Percentiles rank a stretch among this genome's conserved stretches.
Conservation (phyloP, 2,797 vertebrate genomes). For the Pyrrhura leucotis region DNA sequence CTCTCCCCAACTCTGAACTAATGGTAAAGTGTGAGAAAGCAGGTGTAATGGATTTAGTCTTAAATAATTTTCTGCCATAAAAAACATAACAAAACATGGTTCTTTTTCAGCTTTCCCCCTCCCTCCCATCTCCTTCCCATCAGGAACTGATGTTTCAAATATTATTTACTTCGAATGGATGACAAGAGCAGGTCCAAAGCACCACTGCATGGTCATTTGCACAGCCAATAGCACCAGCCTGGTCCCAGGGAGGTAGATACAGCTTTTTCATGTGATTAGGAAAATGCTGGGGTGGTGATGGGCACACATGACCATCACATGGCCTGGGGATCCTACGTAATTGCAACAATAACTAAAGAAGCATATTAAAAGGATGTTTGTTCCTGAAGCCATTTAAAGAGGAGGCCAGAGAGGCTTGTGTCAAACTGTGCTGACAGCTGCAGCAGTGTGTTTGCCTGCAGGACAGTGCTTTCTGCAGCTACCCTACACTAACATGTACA, state of each 20-base stretch:
- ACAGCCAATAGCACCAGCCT: rapidly evolving
- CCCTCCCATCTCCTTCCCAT: neutral
- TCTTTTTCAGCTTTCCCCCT: neutral
- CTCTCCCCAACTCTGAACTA: neutral
- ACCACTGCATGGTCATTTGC: neutral
- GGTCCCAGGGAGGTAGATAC: neutral
- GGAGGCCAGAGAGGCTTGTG: neutral
- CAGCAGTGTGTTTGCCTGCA: rapidly evolving
- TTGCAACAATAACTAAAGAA: neutral
- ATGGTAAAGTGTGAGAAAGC: neutral
- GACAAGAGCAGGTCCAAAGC: neutral
- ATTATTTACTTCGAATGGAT: neutral
- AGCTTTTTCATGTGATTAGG: neutral
- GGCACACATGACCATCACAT: neutral
- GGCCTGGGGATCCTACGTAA: neutral
- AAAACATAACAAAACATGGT: neutral
- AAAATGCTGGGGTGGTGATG: neutral
- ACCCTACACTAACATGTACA: neutral
- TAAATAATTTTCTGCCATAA: neutral
- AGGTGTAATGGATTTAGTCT: neutral
- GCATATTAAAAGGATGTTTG: neutral
- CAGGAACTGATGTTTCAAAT: neutral
- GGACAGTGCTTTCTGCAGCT: neutral
- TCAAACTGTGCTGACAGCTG: rapidly evolving
- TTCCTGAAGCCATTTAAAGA: neutral